Conservation (phyloP, 35 echinoderm and acorn worm species). For the Lytechinus pictus region DNA sequence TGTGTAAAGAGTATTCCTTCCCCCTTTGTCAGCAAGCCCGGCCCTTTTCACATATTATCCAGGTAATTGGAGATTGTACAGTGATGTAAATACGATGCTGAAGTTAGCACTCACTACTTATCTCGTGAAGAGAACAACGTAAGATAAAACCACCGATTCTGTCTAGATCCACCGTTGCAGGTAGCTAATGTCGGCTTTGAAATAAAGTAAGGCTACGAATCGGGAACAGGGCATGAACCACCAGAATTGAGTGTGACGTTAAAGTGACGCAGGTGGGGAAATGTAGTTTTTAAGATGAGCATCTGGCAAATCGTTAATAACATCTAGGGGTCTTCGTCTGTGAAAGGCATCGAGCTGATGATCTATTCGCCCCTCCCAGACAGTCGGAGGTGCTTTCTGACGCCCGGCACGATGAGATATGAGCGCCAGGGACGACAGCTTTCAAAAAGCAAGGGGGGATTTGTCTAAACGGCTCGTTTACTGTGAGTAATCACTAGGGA, state of each 20-base stretch:
- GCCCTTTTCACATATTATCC: not conserved
- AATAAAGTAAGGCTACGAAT: not conserved
- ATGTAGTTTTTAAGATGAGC: not conserved
- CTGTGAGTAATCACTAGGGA: not conserved
- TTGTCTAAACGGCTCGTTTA: slow-evolving; percentile 11
- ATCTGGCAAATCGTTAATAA: not conserved
- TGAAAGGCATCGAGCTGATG: not conserved
- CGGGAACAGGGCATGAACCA: not conserved
- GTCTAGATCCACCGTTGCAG: not conserved
- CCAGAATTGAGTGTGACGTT: not conserved
- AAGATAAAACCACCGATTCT: not conserved
- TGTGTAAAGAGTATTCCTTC: not conserved
- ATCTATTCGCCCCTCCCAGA: not conserved
- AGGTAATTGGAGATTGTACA: not conserved
- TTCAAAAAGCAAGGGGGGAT: not conserved
- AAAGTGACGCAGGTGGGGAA: not conserved
- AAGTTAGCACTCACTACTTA: not conserved
- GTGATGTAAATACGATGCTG: not conserved
- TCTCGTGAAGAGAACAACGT: not conserved
- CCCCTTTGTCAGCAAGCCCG: not conserved
- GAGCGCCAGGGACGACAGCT: not conserved
- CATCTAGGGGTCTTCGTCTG: not conserved
- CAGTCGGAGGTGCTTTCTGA: not conserved
- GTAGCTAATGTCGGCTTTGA: not conserved
- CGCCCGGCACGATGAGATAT: not conserved